phyloP scores from a whole-genome alignment of 2,797 vertebrate species.

The Bradypodion ventrale region DNA sequence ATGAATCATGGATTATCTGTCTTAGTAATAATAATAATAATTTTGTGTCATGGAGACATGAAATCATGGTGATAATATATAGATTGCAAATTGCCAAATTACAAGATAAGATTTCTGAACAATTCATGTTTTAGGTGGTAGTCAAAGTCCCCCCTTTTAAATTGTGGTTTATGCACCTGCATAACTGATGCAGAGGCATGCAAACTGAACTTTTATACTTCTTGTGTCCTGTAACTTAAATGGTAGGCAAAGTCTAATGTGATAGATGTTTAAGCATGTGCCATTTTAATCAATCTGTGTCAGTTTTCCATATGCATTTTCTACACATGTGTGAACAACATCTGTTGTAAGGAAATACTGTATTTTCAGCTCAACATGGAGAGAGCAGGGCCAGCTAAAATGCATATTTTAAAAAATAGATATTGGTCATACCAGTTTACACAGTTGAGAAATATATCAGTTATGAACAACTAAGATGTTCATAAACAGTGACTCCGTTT shows the following conservation, averaged over 20 bases:
- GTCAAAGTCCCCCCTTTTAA: not conserved
- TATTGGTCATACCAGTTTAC: not conserved
- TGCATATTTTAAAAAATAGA: not conserved
- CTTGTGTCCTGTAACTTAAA: not conserved
- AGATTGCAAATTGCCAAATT: not conserved
- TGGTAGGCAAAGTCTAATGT: not conserved
- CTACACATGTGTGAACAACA: not conserved
- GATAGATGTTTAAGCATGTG: not conserved
- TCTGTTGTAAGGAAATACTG: no score
- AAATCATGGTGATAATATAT: not conserved
- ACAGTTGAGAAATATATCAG: no score
- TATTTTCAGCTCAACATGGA: not conserved
- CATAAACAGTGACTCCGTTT: no score
- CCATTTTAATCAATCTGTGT: not conserved
- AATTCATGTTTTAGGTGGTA: not conserved
- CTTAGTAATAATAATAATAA: no score
- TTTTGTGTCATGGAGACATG: no score
- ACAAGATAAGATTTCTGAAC: not conserved
- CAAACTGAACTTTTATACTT: not conserved
- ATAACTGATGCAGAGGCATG: no score
- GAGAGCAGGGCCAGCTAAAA: not conserved
- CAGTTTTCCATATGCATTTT: not conserved
- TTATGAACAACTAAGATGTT: no score
- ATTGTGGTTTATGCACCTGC: not conserved
- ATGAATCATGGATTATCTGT: not conserved